Conservation (phyloP, 2,797 vertebrate species). For the Brotula barbata region DNA sequence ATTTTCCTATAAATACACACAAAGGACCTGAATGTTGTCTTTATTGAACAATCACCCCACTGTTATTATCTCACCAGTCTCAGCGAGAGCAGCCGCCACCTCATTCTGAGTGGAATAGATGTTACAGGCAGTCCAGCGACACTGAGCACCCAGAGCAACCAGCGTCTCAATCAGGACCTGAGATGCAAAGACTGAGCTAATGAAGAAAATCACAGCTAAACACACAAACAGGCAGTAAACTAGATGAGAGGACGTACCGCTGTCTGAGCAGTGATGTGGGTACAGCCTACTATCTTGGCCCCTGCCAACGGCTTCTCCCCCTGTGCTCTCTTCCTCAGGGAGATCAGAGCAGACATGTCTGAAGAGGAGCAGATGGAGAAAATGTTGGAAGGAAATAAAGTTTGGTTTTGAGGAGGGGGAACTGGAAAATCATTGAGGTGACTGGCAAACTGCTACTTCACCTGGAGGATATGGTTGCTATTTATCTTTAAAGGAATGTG, state of each 20-base stretch:
- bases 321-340: constrained; percentile 96
- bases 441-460: too few relatives aligned
- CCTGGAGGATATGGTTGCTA: too few relatives aligned
- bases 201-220: not conserved
- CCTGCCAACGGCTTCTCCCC: constrained; percentile 97
- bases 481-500: too few relatives aligned
- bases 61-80: constrained; percentile 85
- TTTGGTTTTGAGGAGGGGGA: constrained; percentile 17
- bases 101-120: constrained; percentile 99
- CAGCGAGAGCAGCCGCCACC: constrained; percentile 93
- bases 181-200: not conserved
- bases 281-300: constrained; percentile 97
- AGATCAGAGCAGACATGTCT: constrained; percentile 99
- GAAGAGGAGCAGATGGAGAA: constrained; percentile 53
- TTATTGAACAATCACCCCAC: too few relatives aligned
- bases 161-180: constrained; percentile 97
- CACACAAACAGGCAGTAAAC: not conserved
- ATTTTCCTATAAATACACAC: too few relatives aligned
- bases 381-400: constrained; percentile 11
- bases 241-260: constrained; percentile 81
- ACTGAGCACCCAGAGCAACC: constrained; percentile 95
- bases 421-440: too few relatives aligned
- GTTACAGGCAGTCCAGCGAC: constrained; percentile 98
- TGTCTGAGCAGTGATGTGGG: constrained; percentile 98
- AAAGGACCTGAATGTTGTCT: too few relatives aligned